Base-by-base conservation (phyloP, 2,888 invertebrate species). In the Danaus chrysippus region DNA sequence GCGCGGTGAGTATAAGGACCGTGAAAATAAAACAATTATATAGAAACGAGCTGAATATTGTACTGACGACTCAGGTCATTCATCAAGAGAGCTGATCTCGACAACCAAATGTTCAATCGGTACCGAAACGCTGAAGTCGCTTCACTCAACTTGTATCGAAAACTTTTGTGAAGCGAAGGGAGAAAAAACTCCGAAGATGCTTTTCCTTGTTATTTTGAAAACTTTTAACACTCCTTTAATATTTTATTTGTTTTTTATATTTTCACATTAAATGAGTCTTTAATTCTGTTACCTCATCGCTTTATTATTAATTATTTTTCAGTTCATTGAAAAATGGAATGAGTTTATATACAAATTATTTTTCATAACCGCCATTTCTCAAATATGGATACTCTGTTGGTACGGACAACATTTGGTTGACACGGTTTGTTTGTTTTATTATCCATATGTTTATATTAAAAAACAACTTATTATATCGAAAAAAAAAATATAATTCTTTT, bases 371-470 rank as follows among this genome's bases (percentile, higher is more conserved):
- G 80, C 86, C 0, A 69, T 85, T 10, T 71, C 77, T 1, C 87
- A 88, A 68, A 85, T 81, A 0, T 86, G 86, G 83, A 65, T 87
- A 54, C 70, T 87, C 9, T 87, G 87, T 66, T 87, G 84, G 83
- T 87, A 87, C 59, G 88, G 88, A 46, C 88, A 88, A 44, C 73
- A 77, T 23, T 71, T 88, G 3, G 67, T 84, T 0, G 87, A 87
- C 54, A 82, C 88, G 49, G 88, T 88, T 73, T 81, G 82, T 71
- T 43, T 8, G 3, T 43, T 12, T 43, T 43, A 9, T 43, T n/a
- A 46, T 46, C 13, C 3, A 0, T 13, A 0, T 46, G 1, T 9
- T 1, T 46, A 46, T 46, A n/a, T n/a, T 13, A n/a, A 11, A 8
- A 46, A 46, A 0, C n/a, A 43, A 43, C 5, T 3, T 5, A 43